Evolutionary conservation across 2,888 invertebrate species (phyloP), one percentile per base, ranked within the genome.

Genomic region (Epinotia bilunana): DNA sequence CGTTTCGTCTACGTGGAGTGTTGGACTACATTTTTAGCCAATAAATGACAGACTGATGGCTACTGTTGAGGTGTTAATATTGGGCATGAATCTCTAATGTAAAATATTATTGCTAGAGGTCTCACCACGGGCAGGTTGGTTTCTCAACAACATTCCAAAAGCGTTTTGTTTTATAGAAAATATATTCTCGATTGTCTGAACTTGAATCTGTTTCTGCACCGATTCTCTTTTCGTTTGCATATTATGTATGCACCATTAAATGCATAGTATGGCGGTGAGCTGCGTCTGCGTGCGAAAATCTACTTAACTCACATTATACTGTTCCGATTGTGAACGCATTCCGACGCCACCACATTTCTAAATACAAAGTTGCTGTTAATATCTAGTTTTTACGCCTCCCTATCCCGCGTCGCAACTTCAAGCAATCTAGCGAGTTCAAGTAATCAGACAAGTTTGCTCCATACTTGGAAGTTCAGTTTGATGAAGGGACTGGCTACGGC

Each of bases 351-450:
- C 80, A 78, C 78, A 79, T 82, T 82, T 67, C 61, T 67, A 55
- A 39, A 79, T 65, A 72, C 77, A 76, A 75, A 80, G 81, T 82
- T 83, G 83, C 80, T 78, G 80, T 77, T 79, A 79, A 60, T 68
- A 71, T 61, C 83, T 81, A 82, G 84, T 87, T 88, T 87, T 86
- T 87, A 81, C 43, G 82, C 77, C 77, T 76, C 76, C 79, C 79
- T 79, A 77, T 20, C 43, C 55, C 61, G 33, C 39, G 39, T 69
- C 63, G 57, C 72, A 73, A 73, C 65, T 65, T 60, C 57, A 64
- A 72, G 63, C 23, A 16, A 43, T 62, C 46, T 6, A 58, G 57
- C 28, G 20, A 68, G 68, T 68, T 58, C 46, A 60, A 49, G 33
- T 64, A 33, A 49, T 70, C 58, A 60, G 53, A 53, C 64, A 65